A percentile compares a stretch with the other conserved stretches of the same genome.
Conservation (phyloP, 2,888 invertebrate genomes). For the Aphrophora alni region DNA sequence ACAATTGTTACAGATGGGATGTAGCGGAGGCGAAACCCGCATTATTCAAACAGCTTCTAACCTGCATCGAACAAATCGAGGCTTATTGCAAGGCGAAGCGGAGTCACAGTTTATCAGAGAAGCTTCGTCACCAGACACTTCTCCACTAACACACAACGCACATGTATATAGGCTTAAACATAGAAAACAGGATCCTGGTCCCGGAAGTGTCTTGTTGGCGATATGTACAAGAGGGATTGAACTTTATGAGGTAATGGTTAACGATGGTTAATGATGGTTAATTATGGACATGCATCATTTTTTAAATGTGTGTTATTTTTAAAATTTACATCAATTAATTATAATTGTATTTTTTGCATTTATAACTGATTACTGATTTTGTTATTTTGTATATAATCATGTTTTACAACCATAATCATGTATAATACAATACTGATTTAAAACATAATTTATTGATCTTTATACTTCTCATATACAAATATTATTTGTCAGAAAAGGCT, state of each 20-base stretch:
- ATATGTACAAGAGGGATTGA: slow-evolving; percentile 92
- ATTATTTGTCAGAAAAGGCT: too few species aligned
- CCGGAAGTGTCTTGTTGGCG: slow-evolving; percentile 75
- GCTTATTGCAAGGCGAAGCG: slow-evolving; percentile 80
- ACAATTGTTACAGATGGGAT: slow-evolving; percentile 52
- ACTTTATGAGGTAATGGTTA: slow-evolving; percentile 69
- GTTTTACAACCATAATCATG: too few species aligned
- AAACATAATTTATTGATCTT: too few species aligned
- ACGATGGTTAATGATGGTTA: too few species aligned
- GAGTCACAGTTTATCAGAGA: slow-evolving; percentile 81
- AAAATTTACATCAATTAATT: too few species aligned
- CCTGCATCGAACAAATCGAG: slow-evolving; percentile 82
- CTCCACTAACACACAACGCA: slow-evolving; percentile 72
- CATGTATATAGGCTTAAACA: slow-evolving; percentile 84
- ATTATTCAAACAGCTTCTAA: slow-evolving; percentile 70
- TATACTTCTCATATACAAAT: too few species aligned
- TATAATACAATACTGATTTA: too few species aligned
- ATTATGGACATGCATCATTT: too few species aligned
- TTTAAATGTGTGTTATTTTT: too few species aligned
- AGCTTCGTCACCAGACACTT: slow-evolving; percentile 57
- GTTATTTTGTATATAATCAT: too few species aligned
- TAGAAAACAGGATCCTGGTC: slow-evolving; percentile 79
- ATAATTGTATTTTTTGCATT: too few species aligned
- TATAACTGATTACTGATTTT: too few species aligned
- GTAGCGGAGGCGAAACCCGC: slow-evolving; percentile 53